These are phyloP conservation scores for Oreochromis mossambicus DNA, from an alignment of 2,797 vertebrate genomes.

Conservation along the genomic window DNA sequence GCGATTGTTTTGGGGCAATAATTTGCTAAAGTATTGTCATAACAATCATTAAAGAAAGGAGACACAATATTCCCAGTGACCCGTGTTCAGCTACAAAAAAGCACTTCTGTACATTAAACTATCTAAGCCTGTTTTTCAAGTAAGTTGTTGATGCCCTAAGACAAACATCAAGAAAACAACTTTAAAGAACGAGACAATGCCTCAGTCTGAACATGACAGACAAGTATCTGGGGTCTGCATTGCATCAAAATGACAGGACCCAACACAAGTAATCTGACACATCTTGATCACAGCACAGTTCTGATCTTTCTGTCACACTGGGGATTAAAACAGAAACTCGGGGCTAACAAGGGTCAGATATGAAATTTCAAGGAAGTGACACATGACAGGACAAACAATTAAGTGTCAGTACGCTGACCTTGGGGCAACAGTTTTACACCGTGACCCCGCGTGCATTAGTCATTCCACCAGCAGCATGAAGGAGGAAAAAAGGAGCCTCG, in stretches of 20 bases:
- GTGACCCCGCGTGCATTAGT: slow-evolving; percentile 69
- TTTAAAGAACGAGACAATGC: neutral
- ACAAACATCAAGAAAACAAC: neutral
- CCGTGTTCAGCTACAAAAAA: neutral
- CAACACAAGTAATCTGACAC: slow-evolving; percentile 76
- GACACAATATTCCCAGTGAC: neutral
- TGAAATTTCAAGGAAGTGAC: slow-evolving; percentile 78
- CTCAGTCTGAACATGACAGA: slow-evolving; percentile 35
- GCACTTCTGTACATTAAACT: neutral
- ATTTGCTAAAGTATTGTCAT: slow-evolving; percentile 3
- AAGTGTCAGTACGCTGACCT: slow-evolving; percentile 74
- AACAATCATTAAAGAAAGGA: neutral
- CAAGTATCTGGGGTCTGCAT: slow-evolving; percentile 35
- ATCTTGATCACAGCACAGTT: slow-evolving; percentile 73
- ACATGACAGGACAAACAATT: slow-evolving; percentile 80
- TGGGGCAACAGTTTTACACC: slow-evolving; percentile 75
- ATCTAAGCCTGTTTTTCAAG: neutral
- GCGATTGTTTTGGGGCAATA: neutral
- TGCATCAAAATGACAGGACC: slow-evolving; percentile 62
- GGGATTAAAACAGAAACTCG: slow-evolving; percentile 74
- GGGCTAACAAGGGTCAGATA: slow-evolving; percentile 73
- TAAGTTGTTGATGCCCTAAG: neutral
- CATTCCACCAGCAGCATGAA: slow-evolving; percentile 52
- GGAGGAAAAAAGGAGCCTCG: slow-evolving; percentile 4
- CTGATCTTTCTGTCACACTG: slow-evolving; percentile 71